Evolutionary conservation across 2,888 invertebrate species (phyloP).

Genomic region (Glaucopsyche alexis): DNA sequence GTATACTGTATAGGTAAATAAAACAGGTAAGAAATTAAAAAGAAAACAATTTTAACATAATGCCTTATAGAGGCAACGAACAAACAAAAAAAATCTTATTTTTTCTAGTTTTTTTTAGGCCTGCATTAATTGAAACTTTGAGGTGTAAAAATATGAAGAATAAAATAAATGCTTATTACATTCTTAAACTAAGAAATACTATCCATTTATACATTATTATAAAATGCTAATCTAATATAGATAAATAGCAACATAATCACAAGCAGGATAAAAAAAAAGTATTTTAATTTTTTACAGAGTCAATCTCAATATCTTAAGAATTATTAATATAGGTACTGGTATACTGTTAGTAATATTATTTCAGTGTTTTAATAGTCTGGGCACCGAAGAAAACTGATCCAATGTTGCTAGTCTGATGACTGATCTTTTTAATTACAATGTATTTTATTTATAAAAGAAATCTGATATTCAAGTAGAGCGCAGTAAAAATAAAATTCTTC

Average conservation of each 20-base stretch:
- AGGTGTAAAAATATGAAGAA: neutral
- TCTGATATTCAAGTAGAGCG: neutral
- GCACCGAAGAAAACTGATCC: neutral
- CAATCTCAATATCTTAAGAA: neutral
- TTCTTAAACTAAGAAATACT: neutral
- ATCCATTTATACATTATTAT: neutral
- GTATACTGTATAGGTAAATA: neutral
- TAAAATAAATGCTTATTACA: neutral
- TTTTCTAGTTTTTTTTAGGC: too few relatives aligned
- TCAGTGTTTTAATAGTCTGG: slow-evolving; percentile 1
- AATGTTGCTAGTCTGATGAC: neutral
- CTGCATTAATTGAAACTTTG: neutral
- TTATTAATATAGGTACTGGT: neutral
- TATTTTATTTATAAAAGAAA: neutral
- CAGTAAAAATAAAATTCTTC: neutral
- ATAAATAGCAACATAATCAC: neutral
- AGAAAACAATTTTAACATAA: too few relatives aligned
- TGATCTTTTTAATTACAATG: neutral
- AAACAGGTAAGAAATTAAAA: too few relatives aligned
- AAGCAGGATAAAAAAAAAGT: neutral
- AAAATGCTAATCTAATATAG: neutral
- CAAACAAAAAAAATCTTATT: too few relatives aligned
- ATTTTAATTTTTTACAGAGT: neutral
- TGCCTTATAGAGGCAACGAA: too few relatives aligned
- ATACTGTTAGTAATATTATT: neutral